phyloP scores from a whole-genome alignment of 1,140 invertebrate genomes.

The Proales similis region DNA sequence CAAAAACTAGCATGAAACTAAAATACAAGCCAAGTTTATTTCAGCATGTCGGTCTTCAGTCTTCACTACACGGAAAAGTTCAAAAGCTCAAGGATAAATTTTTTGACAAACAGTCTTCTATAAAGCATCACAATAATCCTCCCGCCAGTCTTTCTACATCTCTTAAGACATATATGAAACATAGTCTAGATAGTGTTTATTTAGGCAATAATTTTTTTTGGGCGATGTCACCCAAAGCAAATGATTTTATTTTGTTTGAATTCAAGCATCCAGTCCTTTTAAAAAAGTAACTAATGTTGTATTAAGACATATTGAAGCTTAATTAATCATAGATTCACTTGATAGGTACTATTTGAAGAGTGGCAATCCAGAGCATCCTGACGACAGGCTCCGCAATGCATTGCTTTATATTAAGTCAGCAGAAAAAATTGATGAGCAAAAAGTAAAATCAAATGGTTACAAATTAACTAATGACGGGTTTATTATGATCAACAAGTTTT shows the following conservation, averaged over 20 bases:
- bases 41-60: conserved; percentile 89
- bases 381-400: conserved; percentile 80
- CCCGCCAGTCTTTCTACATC: conserved; percentile 66
- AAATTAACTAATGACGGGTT: conserved; percentile 38
- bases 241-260: conserved; percentile 72
- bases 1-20: conserved; percentile 44
- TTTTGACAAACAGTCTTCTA: conserved; percentile 75
- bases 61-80: conserved; percentile 88
- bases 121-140: conserved; percentile 64
- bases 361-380: conserved; percentile 81
- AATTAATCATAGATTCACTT: conserved; percentile 39
- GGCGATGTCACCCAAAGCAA: conserved; percentile 74
- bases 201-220: conserved; percentile 82
- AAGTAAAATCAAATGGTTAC: conserved; percentile 40
- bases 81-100: conserved; percentile 91
- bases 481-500: conserved; percentile 38
- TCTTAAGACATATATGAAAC: conserved; percentile 76
- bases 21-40: conserved; percentile 83
- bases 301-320: background rate
- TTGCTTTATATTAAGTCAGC: conserved; percentile 71
- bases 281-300: conserved; percentile 60
- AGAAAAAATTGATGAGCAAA: conserved; percentile 36
- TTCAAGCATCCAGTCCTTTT: conserved; percentile 68
- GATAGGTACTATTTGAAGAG: conserved; percentile 75
- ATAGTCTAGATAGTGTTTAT: conserved; percentile 73